These are phyloP conservation scores for Cephus spinipes DNA, from an alignment of 2,888 invertebrate genomes.

Conservation along the genomic window DNA sequence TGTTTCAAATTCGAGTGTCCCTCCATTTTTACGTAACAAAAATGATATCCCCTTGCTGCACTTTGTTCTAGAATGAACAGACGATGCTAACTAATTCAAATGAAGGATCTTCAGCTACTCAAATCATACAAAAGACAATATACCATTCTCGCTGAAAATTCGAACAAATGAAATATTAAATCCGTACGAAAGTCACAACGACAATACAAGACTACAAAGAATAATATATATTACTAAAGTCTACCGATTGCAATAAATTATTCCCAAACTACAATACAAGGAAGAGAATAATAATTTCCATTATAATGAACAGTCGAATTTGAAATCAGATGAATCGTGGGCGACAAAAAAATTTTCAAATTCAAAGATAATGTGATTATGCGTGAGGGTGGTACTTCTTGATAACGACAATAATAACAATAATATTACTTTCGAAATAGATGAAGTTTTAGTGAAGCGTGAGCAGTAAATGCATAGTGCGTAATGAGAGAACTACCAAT, in stretches of 20 bases:
- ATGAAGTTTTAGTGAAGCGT: constrained; percentile 51
- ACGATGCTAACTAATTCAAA: neutral
- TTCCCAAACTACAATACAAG: neutral
- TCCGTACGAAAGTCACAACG: neutral
- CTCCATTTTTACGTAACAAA: neutral
- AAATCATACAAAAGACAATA: no score
- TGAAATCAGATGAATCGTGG: constrained; percentile 1
- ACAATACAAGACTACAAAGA: constrained; percentile 14
- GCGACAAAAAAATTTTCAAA: constrained; percentile 8
- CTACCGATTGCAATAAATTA: neutral
- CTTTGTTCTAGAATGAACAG: neutral
- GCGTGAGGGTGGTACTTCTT: constrained; percentile 28
- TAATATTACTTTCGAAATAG: constrained; percentile 32
- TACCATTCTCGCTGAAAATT: neutral
- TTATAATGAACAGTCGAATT: neutral
- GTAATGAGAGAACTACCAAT: constrained; percentile 29
- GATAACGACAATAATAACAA: constrained; percentile 12
- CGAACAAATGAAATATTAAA: neutral
- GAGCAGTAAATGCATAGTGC: constrained; percentile 40
- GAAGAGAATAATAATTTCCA: neutral
- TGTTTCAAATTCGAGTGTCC: neutral
- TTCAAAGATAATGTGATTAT: constrained; percentile 53
- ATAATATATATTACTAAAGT: neutral
- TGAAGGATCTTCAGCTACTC: no score
- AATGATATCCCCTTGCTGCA: neutral